Evolutionary conservation across 2,888 invertebrate species (phyloP).

Genomic region (Acrobasis suavella): DNA sequence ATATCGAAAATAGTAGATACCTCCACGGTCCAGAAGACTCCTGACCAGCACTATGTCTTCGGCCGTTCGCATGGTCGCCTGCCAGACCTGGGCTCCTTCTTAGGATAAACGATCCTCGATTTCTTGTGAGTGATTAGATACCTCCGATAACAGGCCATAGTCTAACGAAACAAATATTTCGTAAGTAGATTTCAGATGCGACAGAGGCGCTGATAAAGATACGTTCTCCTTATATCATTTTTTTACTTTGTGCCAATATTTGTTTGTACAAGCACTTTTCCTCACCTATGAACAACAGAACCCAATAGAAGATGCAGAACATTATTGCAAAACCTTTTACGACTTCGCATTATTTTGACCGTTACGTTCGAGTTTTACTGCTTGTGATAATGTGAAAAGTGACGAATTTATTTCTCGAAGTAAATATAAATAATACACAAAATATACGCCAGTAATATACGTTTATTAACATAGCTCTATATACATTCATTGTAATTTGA

Average conservation of each 20-base stretch:
- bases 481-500: slow-evolving; percentile 79
- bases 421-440: slow-evolving; percentile 39
- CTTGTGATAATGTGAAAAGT: slow-evolving; percentile 9
- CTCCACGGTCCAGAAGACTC: slow-evolving; percentile 40
- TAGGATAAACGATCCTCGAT: slow-evolving; percentile 28
- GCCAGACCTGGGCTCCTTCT: slow-evolving; percentile 50
- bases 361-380: slow-evolving; percentile 3
- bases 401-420: slow-evolving; percentile 28
- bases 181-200: not conserved
- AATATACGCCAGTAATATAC: slow-evolving; percentile 68
- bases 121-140: slow-evolving; percentile 20
- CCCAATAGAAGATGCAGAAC: slow-evolving; percentile 25
- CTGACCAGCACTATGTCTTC: slow-evolving; percentile 40
- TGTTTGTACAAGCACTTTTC: not conserved
- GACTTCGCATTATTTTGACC: slow-evolving; percentile 27
- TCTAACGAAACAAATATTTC: not conserved
- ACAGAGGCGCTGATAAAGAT: too few relatives aligned
- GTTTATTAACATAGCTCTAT: slow-evolving; percentile 81
- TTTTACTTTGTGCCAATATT: too few relatives aligned
- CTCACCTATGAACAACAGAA: slow-evolving; percentile 39
- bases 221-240: too few relatives aligned
- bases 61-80: slow-evolving; percentile 31
- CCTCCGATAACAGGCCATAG: slow-evolving; percentile 21
- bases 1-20: slow-evolving; percentile 29
- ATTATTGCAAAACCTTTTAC: slow-evolving; percentile 33